phyloP scores from a whole-genome alignment of 92 coral and sea anemone genomes.

The Zoanthus solanderi region DNA sequence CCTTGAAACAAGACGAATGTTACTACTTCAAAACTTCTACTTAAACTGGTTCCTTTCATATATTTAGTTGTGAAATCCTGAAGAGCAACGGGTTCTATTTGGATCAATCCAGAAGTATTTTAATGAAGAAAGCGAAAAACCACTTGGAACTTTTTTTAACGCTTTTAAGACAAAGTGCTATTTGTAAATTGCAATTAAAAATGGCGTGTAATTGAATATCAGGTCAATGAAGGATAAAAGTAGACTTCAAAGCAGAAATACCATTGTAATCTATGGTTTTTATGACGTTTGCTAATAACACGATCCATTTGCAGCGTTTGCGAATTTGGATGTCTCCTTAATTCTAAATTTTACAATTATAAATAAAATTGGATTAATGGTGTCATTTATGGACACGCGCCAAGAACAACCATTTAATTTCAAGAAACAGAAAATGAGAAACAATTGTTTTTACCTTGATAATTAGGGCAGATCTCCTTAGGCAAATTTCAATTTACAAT shows the following conservation, averaged over 20 bases:
- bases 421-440: slow-evolving; percentile 60
- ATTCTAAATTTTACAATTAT: slow-evolving; percentile 18
- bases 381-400: slow-evolving; percentile 37
- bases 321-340: slow-evolving; percentile 7
- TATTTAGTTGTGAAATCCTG: not conserved
- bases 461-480: slow-evolving; percentile 84
- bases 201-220: slow-evolving; percentile 74
- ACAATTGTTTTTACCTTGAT: slow-evolving; percentile 80
- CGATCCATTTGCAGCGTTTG: not conserved
- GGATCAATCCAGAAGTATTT: slow-evolving; percentile 17
- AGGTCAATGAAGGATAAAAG: not conserved
- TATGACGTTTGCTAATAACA: not conserved
- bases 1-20: not conserved
- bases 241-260: slow-evolving; percentile 11
- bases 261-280: slow-evolving; percentile 28
- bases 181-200: slow-evolving; percentile 75
- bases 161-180: slow-evolving; percentile 70
- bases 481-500: slow-evolving; percentile 89
- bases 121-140: slow-evolving; percentile 66
- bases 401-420: slow-evolving; percentile 66
- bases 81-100: not conserved
- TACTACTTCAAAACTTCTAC: not conserved
- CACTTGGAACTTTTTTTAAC: slow-evolving; percentile 57
- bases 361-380: slow-evolving; percentile 39
- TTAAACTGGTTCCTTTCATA: not conserved